phyloP scores from a whole-genome alignment of 2,797 vertebrate genomes.

The Paguma larvata region DNA sequence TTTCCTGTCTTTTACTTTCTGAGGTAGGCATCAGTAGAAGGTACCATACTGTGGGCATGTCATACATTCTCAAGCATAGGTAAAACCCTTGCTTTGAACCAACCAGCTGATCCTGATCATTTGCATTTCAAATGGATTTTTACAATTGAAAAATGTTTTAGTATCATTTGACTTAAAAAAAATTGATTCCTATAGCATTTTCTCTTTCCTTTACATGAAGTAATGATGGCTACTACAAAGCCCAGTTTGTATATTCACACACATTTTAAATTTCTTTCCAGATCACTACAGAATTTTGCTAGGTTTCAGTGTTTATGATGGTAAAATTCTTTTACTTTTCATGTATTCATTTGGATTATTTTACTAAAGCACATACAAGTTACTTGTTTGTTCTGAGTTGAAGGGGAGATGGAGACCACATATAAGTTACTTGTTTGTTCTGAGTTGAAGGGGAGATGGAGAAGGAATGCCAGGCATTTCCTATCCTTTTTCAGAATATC shows the following conservation, averaged over 20 bases:
- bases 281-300: neutral
- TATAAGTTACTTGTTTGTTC: constrained; percentile 77
- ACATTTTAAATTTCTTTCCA: constrained; percentile 31
- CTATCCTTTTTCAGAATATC: constrained; percentile 72
- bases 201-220: constrained; percentile 20
- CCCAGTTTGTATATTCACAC: neutral
- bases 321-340: constrained; percentile 59
- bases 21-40: neutral
- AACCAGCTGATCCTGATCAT: neutral
- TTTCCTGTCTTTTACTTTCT: neutral
- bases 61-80: neutral
- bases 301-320: constrained; percentile 37
- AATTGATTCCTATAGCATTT: neutral
- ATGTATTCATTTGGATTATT: constrained; percentile 63
- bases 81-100: neutral
- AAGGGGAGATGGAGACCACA: constrained; percentile 46
- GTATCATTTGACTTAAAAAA: neutral
- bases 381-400: constrained; percentile 79
- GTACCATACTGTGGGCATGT: neutral
- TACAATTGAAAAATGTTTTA: neutral
- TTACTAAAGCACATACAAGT: constrained; percentile 49
- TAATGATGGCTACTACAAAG: neutral
- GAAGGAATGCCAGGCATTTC: constrained; percentile 82
- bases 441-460: constrained; percentile 72
- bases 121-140: constrained; percentile 34